These are phyloP conservation scores for Xenopus petersii DNA, from an alignment of 2,797 vertebrate species.

Conservation along the genomic window DNA sequence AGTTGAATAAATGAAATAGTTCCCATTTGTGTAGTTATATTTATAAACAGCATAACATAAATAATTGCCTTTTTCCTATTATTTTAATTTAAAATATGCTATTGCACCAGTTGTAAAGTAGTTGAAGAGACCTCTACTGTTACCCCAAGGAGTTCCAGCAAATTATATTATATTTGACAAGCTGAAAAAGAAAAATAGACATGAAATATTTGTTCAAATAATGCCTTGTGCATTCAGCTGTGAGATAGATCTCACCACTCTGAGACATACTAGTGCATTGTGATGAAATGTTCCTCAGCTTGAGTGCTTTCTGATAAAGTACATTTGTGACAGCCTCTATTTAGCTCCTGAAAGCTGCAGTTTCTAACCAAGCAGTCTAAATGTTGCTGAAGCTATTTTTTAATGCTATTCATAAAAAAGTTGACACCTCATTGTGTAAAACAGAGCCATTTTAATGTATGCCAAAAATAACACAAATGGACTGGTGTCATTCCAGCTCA, in stretches of 20 bases:
- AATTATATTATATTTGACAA: conserved; percentile 36
- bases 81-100: background rate
- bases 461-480: too few relatives aligned
- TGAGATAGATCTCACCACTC: conserved; percentile 31
- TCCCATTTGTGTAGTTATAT: too few relatives aligned
- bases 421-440: too few relatives aligned
- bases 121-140: conserved; percentile 22
- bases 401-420: background rate
- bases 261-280: conserved; percentile 21
- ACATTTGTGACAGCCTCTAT: conserved; percentile 22
- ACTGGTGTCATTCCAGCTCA: too few relatives aligned
- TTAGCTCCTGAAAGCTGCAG: conserved; percentile 2
- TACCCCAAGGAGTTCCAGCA: conserved; percentile 37
- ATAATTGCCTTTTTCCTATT: background rate
- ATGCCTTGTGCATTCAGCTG: conserved; percentile 44
- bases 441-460: too few relatives aligned
- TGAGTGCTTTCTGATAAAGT: conserved; percentile 17
- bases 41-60: background rate
- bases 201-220: conserved; percentile 43
- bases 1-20: too few relatives aligned
- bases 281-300: conserved; percentile 32
- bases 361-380: conserved; percentile 1
- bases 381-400: background rate
- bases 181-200: conserved; percentile 34
- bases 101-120: conserved; percentile 3